Evolutionary conservation across 2,888 invertebrate species (phyloP).

Genomic region (Dryocosmus kuriphilus): DNA sequence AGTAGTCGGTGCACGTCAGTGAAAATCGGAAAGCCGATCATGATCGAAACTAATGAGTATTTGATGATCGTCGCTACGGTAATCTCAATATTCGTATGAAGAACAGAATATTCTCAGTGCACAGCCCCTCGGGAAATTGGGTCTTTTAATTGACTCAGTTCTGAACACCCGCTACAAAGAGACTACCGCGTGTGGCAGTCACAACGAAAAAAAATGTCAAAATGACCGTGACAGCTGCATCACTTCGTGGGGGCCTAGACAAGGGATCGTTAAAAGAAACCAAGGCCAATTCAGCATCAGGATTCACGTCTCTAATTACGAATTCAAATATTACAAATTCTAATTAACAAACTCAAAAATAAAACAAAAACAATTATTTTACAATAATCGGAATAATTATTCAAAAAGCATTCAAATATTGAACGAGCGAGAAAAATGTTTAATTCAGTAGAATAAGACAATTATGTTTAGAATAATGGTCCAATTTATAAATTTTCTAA

Average conservation of each 20-base stretch:
- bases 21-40: too few relatives aligned
- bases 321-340: constrained; percentile 8
- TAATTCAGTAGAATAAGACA: background rate
- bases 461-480: background rate
- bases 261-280: constrained; percentile 39
- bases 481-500: background rate
- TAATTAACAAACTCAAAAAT: constrained; percentile 9
- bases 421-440: background rate
- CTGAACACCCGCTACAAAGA: constrained; percentile 30
- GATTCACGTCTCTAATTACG: constrained; percentile 31
- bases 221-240: constrained; percentile 29
- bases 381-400: too few relatives aligned
- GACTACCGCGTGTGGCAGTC: constrained; percentile 25
- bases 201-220: constrained; percentile 34
- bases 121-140: too few relatives aligned
- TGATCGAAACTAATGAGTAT: too few relatives aligned
- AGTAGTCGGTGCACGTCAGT: too few relatives aligned
- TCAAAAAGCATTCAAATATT: background rate
- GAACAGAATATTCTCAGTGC: too few relatives aligned
- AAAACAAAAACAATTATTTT: background rate
- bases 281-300: constrained; percentile 29
- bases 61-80: too few relatives aligned
- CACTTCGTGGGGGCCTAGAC: constrained; percentile 26
- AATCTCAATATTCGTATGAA: too few relatives aligned
- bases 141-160: constrained; percentile 17